phyloP scores from a whole-genome alignment of 1,140 invertebrate genomes.

The Bactericera cockerelli region DNA sequence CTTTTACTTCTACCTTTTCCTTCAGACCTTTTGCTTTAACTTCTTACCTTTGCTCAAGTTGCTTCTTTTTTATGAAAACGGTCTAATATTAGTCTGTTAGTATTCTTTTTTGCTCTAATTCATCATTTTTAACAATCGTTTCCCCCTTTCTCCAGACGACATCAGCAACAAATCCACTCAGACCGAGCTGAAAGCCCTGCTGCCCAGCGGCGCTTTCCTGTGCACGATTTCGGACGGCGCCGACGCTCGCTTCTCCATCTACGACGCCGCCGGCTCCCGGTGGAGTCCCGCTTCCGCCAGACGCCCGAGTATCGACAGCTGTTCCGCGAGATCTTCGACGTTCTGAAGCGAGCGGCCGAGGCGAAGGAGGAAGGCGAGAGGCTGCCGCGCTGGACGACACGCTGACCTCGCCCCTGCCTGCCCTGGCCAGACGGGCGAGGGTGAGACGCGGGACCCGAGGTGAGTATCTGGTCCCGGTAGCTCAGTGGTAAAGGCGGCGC shows the following conservation, averaged over 20 bases:
- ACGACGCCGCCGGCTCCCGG: constrained; percentile 63
- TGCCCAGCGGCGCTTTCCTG: constrained; percentile 57
- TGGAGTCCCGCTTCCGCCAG: constrained; percentile 62
- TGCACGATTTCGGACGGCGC: constrained; percentile 67
- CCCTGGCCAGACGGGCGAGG: no score
- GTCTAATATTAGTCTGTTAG: no score
- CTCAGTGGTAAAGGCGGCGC: no score
- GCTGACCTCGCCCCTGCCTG: no score
- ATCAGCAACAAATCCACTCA: constrained; percentile 47
- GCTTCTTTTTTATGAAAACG: no score
- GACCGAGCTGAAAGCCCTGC: constrained; percentile 43
- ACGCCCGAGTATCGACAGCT: constrained; percentile 73
- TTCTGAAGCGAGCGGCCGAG: constrained; percentile 64
- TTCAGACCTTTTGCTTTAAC: no score
- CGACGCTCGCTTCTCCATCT: constrained; percentile 65
- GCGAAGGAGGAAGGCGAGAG: constrained; percentile 35
- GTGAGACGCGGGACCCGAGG: neutral
- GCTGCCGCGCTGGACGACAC: constrained; percentile 17
- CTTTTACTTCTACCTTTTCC: no score
- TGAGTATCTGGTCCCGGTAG: constrained; percentile 17
- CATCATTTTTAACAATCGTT: no score
- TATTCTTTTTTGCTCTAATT: no score
- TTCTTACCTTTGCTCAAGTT: no score
- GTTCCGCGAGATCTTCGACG: constrained; percentile 81
- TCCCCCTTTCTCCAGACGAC: no score